Conservation (phyloP, 2,113 vertebrate genomes). For the Grammomys dolichurus region DNA sequence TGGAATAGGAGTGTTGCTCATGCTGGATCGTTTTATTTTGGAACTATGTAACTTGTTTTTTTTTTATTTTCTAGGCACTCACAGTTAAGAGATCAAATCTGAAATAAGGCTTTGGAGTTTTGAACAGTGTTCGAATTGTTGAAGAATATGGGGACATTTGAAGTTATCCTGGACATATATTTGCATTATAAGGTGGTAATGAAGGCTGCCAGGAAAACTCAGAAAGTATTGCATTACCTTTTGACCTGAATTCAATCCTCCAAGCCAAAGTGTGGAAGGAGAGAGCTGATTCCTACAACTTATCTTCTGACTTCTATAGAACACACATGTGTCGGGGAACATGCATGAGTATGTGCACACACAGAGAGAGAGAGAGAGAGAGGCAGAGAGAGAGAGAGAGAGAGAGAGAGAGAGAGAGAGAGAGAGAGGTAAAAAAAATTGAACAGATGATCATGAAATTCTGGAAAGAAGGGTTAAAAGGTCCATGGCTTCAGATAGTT, state of each 20-base stretch:
- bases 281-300: background rate
- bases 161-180: background rate
- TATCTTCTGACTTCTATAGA: background rate
- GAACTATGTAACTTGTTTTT: background rate
- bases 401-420: no score
- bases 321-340: background rate
- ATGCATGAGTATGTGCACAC: no score
- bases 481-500: background rate
- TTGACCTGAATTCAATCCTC: background rate
- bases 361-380: no score
- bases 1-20: background rate
- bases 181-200: background rate
- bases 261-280: background rate
- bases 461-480: background rate
- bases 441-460: background rate
- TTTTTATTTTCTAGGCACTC: constrained; percentile 12
- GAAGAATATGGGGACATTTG: background rate
- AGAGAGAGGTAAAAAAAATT: background rate
- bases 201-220: background rate
- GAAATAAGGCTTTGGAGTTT: background rate
- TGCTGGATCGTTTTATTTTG: background rate
- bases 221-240: background rate
- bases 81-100: background rate
- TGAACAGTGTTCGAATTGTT: background rate
- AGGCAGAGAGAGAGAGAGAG: no score